phyloP scores from a whole-genome alignment of 1,140 invertebrate genomes.

The Drosophila lacteicornis region DNA sequence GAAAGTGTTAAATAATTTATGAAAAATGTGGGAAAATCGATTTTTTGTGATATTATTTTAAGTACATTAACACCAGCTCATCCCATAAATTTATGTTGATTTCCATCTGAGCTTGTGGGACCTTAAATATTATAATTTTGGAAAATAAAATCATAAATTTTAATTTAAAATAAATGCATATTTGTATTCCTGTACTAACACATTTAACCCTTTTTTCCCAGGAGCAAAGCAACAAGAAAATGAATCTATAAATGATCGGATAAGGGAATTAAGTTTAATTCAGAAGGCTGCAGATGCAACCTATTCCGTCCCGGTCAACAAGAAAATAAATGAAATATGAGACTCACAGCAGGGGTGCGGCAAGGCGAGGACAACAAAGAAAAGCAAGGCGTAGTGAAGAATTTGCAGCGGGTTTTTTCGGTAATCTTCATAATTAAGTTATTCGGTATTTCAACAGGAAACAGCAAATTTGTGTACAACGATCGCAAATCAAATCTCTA shows the following conservation, averaged over 20 bases:
- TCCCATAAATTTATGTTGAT: slow-evolving; percentile 23
- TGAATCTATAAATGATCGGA: background rate
- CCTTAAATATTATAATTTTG: slow-evolving; percentile 39
- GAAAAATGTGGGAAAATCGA: slow-evolving; percentile 45
- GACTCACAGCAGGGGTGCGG: slow-evolving; percentile 19
- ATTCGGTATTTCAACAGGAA: slow-evolving; percentile 60
- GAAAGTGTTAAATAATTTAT: slow-evolving; percentile 53
- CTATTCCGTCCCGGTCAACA: background rate
- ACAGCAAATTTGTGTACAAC: slow-evolving; percentile 51
- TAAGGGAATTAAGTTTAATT: background rate
- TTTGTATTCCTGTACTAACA: slow-evolving; percentile 2
- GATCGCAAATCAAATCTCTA: slow-evolving; percentile 56
- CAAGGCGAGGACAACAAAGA: slow-evolving; percentile 29
- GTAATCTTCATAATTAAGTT: slow-evolving; percentile 64
- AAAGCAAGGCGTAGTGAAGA: slow-evolving; percentile 24
- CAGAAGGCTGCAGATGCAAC: slow-evolving; percentile 5
- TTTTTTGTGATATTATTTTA: slow-evolving; percentile 84
- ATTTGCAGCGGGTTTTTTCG: slow-evolving; percentile 63
- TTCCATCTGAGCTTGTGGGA: slow-evolving; percentile 38
- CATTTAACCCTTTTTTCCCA: slow-evolving; percentile 27
- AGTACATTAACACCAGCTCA: slow-evolving; percentile 53
- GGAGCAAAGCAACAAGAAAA: slow-evolving; percentile 26
- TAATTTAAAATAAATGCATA: background rate
- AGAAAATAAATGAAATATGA: slow-evolving; percentile 54
- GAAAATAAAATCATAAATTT: slow-evolving; percentile 49